Percentiles rank a stretch among this genome's conserved stretches.
Evolutionary conservation across 2,888 invertebrate genomes (phyloP).

Genomic region (Salpingus planirostris): DNA sequence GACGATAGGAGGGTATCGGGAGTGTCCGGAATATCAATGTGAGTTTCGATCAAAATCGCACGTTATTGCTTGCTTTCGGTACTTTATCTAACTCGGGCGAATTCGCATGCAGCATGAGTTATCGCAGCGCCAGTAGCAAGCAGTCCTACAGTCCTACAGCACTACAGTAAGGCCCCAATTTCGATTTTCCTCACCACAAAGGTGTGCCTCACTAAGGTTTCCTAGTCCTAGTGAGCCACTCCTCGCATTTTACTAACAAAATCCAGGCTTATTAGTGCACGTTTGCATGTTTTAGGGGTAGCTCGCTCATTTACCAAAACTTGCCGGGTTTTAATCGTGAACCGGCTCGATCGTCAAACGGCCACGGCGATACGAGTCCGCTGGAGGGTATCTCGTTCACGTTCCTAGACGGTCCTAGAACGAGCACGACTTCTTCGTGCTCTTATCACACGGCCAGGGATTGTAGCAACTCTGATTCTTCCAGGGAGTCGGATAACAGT

Average conservation of each 20-base stretch:
- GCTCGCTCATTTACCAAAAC: slow-evolving; percentile 35
- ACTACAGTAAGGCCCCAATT: not conserved
- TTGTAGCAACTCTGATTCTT: slow-evolving; percentile 28
- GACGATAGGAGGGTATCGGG: slow-evolving; percentile 50
- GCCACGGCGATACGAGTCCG: slow-evolving; percentile 27
- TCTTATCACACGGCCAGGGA: slow-evolving; percentile 35
- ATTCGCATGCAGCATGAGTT: slow-evolving; percentile 1
- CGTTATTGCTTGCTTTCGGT: not conserved
- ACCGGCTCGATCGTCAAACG: slow-evolving; percentile 32
- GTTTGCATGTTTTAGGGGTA: slow-evolving; percentile 36
- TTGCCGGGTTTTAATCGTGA: slow-evolving; percentile 34
- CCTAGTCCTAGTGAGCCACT: too few relatives aligned
- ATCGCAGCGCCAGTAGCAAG: too few relatives aligned
- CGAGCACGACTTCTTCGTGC: slow-evolving; percentile 27
- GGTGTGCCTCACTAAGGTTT: too few relatives aligned
- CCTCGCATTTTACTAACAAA: too few relatives aligned
- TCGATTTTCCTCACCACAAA: slow-evolving; percentile 1
- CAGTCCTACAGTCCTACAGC: too few relatives aligned
- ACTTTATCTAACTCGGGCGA: too few relatives aligned
- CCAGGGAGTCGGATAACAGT: slow-evolving; percentile 51
- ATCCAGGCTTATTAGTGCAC: too few relatives aligned
- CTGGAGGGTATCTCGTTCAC: slow-evolving; percentile 39
- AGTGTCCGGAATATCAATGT: slow-evolving; percentile 51
- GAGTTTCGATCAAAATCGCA: too few relatives aligned
- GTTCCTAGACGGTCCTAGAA: slow-evolving; percentile 31